These are phyloP conservation scores for Leptarthrus brevirostris DNA, from an alignment of 2,888 invertebrate genomes.

Conservation along the genomic window DNA sequence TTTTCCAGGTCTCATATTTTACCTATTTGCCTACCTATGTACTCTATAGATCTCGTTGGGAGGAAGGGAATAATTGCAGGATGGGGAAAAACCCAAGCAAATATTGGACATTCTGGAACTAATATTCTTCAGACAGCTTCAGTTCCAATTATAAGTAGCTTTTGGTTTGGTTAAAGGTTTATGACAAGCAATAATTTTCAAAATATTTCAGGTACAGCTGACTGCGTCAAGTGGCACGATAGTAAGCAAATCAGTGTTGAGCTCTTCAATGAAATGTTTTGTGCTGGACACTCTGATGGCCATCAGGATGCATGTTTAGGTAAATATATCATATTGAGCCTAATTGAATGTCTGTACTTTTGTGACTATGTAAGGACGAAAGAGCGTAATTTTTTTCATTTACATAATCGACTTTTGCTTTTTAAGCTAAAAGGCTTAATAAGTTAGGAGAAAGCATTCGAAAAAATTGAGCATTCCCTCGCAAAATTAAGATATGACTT, in stretches of 20 bases:
- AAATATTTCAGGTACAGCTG: conserved; percentile 72
- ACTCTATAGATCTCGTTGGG: conserved; percentile 68
- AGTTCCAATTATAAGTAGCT: conserved; percentile 82
- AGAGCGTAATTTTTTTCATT: no score
- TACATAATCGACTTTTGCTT: no score
- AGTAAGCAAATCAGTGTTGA: conserved; percentile 84
- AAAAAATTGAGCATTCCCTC: no score
- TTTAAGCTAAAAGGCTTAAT: no score
- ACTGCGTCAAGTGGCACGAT: conserved; percentile 84
- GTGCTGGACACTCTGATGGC: conserved; percentile 85
- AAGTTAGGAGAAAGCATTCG: no score
- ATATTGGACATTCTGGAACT: conserved; percentile 80
- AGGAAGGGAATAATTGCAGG: conserved; percentile 79
- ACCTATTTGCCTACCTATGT: conserved; percentile 81
- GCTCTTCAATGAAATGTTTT: conserved; percentile 82
- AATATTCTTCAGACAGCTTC: conserved; percentile 82
- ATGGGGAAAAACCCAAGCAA: conserved; percentile 85
- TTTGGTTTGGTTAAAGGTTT: no score
- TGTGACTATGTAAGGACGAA: no score
- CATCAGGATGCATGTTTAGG: conserved; percentile 85
- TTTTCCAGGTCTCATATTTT: conserved; percentile 73
- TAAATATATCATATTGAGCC: no score
- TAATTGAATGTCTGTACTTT: no score
- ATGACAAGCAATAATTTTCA: background rate
- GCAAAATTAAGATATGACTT: no score